Percentiles rank a stretch among this genome's conserved stretches.
phyloP scores from a whole-genome alignment of 2,888 invertebrate species.

The Pyrrhia umbra region DNA sequence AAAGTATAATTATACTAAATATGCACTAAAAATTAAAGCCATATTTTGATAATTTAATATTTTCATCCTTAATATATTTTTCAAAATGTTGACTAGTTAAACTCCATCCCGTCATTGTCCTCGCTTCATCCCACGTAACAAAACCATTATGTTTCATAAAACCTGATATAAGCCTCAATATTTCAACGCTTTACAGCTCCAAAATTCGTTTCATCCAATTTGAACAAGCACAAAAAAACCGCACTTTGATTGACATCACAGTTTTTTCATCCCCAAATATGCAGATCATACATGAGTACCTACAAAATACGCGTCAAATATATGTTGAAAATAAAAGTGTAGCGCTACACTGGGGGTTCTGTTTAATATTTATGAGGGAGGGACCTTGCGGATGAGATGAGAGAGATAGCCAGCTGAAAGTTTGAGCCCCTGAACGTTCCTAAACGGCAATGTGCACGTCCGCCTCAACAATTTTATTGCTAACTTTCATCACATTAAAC shows the following conservation, averaged over 20 bases:
- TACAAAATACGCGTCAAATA: constrained; percentile 61
- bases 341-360: constrained; percentile 69
- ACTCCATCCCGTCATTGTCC: not conserved
- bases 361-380: constrained; percentile 78
- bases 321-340: constrained; percentile 72
- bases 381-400: constrained; percentile 67
- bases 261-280: constrained; percentile 56
- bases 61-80: not conserved
- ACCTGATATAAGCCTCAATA: constrained; percentile 14
- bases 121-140: not conserved
- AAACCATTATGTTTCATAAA: not conserved
- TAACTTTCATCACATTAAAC: constrained; percentile 67
- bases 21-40: too few relatives aligned
- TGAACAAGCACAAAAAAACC: constrained; percentile 30
- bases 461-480: constrained; percentile 70
- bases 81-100: not conserved
- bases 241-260: constrained; percentile 54
- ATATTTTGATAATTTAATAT: not conserved
- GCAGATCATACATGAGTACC: constrained; percentile 63
- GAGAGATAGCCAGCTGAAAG: constrained; percentile 74
- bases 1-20: too few relatives aligned
- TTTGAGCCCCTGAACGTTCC: constrained; percentile 72
- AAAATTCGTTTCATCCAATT: constrained; percentile 41
- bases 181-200: constrained; percentile 8
- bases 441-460: constrained; percentile 64